Percentiles rank a stretch among this genome's conserved stretches.
These are phyloP conservation scores for Drosophila melanosoma DNA, from an alignment of 2,888 invertebrate genomes.

Conservation along the genomic window DNA sequence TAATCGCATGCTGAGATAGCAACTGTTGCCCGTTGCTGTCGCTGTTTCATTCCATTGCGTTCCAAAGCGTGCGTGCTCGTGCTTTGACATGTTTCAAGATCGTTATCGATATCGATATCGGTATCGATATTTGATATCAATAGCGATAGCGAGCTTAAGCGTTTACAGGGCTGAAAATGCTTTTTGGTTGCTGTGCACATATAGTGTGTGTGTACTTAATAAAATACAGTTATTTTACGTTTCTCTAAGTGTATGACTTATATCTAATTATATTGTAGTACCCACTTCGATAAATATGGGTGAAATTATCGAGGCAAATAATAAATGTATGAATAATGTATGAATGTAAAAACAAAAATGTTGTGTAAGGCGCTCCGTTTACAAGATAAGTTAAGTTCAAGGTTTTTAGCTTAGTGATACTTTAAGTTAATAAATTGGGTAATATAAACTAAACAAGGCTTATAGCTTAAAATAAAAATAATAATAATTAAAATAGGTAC, in stretches of 20 bases:
- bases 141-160: conserved; percentile 17
- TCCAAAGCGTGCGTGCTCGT: conserved; percentile 62
- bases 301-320: conserved; percentile 5
- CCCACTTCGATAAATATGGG: not conserved
- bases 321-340: conserved; percentile 3
- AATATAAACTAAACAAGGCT: conserved; percentile 7
- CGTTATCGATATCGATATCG: conserved; percentile 25
- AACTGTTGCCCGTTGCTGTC: conserved; percentile 26
- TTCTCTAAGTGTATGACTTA: conserved; percentile 18
- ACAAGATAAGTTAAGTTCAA: not conserved
- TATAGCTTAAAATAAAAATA: not conserved
- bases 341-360: not conserved
- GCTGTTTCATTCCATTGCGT: conserved; percentile 58
- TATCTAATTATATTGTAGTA: not conserved
- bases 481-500: not conserved
- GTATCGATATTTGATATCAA: conserved; percentile 1
- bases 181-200: conserved; percentile 40
- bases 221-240: conserved; percentile 12
- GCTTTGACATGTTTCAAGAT: conserved; percentile 31
- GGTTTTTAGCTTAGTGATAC: not conserved
- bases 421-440: conserved; percentile 7
- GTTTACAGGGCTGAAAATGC: conserved; percentile 47
- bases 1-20: conserved; percentile 50
- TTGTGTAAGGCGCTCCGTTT: conserved; percentile 4
- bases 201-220: conserved; percentile 36